These are phyloP conservation scores for Anas flavirostris DNA, from an alignment of 2,797 vertebrate species.

Conservation along the genomic window DNA sequence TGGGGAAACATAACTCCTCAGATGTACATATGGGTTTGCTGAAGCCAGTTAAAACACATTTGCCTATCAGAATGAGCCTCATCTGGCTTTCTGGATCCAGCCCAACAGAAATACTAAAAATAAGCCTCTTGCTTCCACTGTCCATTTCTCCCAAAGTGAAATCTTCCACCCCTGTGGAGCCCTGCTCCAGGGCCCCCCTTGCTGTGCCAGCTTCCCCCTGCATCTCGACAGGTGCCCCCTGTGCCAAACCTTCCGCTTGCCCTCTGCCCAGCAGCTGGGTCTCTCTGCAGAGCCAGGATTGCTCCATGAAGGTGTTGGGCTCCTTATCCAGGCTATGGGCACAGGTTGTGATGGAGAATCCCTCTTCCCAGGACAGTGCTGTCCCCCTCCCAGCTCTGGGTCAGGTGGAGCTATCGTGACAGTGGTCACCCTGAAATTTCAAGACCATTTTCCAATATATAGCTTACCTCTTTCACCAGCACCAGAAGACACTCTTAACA, in stretches of 20 bases:
- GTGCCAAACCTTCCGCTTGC: background rate
- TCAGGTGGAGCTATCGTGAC: too few species aligned
- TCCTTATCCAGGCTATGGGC: background rate
- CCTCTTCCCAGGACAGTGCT: background rate
- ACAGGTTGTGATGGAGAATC: background rate
- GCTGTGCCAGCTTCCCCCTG: background rate
- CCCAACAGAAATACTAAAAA: slow-evolving; percentile 9
- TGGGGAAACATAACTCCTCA: background rate
- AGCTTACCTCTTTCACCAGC: background rate
- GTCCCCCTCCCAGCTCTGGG: background rate
- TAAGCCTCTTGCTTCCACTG: background rate
- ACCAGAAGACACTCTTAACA: background rate
- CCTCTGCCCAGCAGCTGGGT: background rate
- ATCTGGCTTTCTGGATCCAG: slow-evolving; percentile 28
- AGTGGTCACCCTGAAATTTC: background rate
- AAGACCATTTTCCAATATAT: fast-evolving
- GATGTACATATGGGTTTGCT: background rate
- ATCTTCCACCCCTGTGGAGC: background rate
- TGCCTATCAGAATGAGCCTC: background rate
- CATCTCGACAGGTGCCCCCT: background rate
- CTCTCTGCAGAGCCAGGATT: background rate
- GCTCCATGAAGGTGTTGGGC: background rate
- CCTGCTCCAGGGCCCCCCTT: background rate
- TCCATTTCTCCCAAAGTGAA: background rate
- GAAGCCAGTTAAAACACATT: slow-evolving; percentile 22